Evolutionary conservation across 2,113 vertebrate genomes (phyloP).

Genomic region (Vulpes vulpes): DNA sequence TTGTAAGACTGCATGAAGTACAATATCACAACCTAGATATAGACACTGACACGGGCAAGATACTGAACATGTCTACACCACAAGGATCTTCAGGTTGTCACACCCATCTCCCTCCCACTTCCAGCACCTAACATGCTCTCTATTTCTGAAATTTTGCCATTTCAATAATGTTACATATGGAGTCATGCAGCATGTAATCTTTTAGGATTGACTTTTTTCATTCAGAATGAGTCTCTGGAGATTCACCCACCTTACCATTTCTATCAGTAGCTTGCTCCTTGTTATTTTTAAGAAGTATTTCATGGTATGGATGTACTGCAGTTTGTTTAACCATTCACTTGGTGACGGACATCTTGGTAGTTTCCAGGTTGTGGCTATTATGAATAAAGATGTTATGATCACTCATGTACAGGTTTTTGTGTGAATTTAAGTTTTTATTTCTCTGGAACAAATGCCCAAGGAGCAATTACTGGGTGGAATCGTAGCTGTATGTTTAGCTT

Average conservation of each 20-base stretch:
- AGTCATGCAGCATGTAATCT: background rate
- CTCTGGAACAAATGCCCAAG: background rate
- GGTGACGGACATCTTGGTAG: background rate
- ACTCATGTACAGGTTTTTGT: background rate
- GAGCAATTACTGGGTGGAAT: background rate
- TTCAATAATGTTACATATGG: background rate
- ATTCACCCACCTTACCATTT: background rate
- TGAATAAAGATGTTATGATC: background rate
- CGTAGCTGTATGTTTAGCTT: background rate
- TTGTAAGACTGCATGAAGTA: background rate
- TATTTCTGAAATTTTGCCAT: background rate
- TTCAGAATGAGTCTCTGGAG: background rate
- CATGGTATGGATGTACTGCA: background rate
- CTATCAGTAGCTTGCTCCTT: background rate
- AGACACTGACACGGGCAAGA: background rate
- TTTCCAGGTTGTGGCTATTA: background rate
- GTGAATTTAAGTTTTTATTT: background rate
- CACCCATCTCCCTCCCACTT: background rate
- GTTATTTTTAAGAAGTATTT: slow-evolving; percentile 1
- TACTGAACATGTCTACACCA: background rate
- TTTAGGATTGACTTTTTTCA: background rate
- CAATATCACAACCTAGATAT: background rate
- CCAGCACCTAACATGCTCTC: background rate
- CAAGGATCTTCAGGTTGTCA: background rate
- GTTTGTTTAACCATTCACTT: background rate